Conservation (phyloP, 2,113 vertebrate genomes). For the Chitala chitala region DNA sequence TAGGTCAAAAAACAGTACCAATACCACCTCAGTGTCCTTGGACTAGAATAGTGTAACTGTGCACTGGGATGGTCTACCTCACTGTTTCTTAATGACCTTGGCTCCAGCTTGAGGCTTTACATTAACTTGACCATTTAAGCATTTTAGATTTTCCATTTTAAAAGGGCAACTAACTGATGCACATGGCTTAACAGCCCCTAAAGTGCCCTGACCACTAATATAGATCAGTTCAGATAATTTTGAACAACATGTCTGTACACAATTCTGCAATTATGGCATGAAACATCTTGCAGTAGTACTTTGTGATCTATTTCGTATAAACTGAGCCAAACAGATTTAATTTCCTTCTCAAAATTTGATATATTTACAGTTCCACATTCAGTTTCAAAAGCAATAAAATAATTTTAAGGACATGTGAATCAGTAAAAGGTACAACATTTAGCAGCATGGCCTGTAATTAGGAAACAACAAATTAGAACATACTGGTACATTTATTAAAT, state of each 20-base stretch:
- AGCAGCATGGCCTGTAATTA: no score
- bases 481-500: no score
- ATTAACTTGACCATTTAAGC: not conserved
- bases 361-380: not conserved
- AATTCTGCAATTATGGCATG: not conserved
- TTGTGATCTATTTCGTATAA: not conserved
- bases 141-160: no score
- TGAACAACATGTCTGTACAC: not conserved
- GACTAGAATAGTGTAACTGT: not conserved
- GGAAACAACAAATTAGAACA: not conserved
- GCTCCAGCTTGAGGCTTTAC: not conserved
- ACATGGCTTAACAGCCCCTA: not conserved
- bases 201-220: not conserved
- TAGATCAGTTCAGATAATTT: not conserved
- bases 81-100: not conserved
- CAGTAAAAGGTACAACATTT: not conserved
- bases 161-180: not conserved
- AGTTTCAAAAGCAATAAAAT: not conserved
- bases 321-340: no score
- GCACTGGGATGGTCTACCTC: not conserved
- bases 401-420: not conserved
- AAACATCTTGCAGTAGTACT: not conserved
- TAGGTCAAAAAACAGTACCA: conserved; percentile 2
- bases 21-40: not conserved
- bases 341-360: no score